Evolutionary conservation across 2,113 vertebrate species (phyloP).

Genomic region (Rhabdornis inornatus): DNA sequence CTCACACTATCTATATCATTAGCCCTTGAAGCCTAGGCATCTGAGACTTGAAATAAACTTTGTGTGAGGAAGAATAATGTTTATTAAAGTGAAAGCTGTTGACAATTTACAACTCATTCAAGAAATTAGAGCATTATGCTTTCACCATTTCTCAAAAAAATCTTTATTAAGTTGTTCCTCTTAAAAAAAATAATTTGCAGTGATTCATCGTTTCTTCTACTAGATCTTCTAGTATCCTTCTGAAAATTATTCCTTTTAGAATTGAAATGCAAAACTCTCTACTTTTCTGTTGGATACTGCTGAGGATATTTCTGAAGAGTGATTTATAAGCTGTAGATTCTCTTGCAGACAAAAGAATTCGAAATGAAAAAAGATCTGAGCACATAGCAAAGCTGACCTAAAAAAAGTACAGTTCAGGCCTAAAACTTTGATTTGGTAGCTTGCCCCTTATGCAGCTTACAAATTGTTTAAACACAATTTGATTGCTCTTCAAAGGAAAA

Average conservation of each 20-base stretch:
- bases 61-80: background rate
- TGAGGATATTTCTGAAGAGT: background rate
- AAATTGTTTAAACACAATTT: background rate
- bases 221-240: background rate
- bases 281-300: background rate
- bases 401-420: background rate
- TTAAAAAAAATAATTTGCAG: background rate
- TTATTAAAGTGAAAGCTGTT: background rate
- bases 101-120: background rate
- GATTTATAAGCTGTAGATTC: slow-evolving; percentile 1
- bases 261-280: background rate
- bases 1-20: background rate
- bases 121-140: background rate
- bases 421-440: slow-evolving; percentile 7
- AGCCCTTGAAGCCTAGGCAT: background rate
- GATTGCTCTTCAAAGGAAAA: background rate
- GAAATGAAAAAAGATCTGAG: background rate
- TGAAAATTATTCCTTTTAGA: slow-evolving; percentile 35
- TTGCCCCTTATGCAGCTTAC: background rate
- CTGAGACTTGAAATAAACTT: background rate
- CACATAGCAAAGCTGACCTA: background rate
- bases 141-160: background rate
- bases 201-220: background rate
- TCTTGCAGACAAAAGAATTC: background rate
- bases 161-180: background rate